phyloP scores from a whole-genome alignment of 2,113 vertebrate genomes.

The Vidua chalybeata region DNA sequence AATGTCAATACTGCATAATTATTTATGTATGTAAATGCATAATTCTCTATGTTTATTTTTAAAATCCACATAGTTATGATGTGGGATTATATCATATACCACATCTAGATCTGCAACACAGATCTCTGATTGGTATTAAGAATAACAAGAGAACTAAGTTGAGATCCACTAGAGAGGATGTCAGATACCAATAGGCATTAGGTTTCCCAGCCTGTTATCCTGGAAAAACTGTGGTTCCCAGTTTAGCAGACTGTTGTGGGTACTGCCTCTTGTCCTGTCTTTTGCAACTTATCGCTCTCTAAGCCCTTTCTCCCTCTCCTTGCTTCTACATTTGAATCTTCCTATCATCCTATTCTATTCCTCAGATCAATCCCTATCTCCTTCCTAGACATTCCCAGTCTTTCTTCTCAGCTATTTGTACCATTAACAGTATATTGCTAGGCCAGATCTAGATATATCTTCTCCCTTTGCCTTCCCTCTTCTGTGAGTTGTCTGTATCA shows the following conservation, averaged over 20 bases:
- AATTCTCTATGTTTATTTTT: neutral
- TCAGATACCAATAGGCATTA: neutral
- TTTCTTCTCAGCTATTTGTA: neutral
- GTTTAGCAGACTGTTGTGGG: neutral
- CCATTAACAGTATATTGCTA: neutral
- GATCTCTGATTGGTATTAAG: neutral
- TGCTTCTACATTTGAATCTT: neutral
- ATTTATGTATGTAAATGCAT: neutral
- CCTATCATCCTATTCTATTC: neutral
- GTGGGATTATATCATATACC: neutral
- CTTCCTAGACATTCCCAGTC: neutral
- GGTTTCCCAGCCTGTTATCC: neutral
- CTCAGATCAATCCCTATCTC: neutral
- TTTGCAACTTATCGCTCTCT: neutral
- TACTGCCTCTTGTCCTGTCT: neutral
- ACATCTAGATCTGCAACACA: neutral
- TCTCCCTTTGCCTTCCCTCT: neutral
- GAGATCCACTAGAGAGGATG: neutral
- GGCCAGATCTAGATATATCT: neutral
- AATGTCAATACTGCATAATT: neutral
- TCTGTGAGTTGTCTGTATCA: neutral
- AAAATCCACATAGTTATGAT: neutral
- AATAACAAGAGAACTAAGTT: neutral
- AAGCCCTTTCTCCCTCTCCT: neutral
- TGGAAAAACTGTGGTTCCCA: neutral